Base-by-base conservation (phyloP, 1,140 invertebrate species). In the Polypedilum pembai region DNA sequence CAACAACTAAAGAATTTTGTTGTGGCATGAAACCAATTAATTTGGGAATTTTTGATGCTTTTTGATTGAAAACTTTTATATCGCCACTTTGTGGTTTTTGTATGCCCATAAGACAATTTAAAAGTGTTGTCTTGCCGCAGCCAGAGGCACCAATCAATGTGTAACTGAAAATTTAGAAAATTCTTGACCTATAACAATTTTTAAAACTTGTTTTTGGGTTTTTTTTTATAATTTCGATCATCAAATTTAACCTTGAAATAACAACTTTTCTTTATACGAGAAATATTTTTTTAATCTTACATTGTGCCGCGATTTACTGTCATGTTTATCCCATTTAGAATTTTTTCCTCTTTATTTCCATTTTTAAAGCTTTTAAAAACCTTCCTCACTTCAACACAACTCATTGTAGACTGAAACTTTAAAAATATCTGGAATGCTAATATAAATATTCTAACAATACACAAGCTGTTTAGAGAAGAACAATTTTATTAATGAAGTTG, bases 21-120 rank as follows among this genome's bases (percentile, higher is more conserved):
- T 88, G 87, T 0, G 91, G 92, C 92, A 94, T 94, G n/a, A n/a
- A n/a, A n/a, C n/a, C n/a, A n/a, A n/a, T n/a, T n/a, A n/a, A n/a
- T n/a, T n/a, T n/a, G n/a, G 79, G 92, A 93, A 20, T 85, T 83
- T 7, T 86, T 85, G 0, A 91, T 90, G 0, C 92, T 45, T 83
- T 85, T 10, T 89, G 89, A 0, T 92, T 92, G 4, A 94, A 85
- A 0, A 94, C 90, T 83, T 87, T 88, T 15, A 94, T 85, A 8
- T 90, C 85, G 0, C 93, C 93, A 3, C 84, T 86, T 78, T 92
- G 85, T 7, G 94, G 81, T 69, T 84, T 81, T 40, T 88, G 84
- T 24, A 91, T 84, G 0, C 92, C 93, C 0, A 94, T 91, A 20
- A 94, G 87, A 78, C 91, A 93, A 15, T 89, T 89, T 0, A 95